Conservation (phyloP, 2,797 vertebrate genomes). For the Falco naumanni region DNA sequence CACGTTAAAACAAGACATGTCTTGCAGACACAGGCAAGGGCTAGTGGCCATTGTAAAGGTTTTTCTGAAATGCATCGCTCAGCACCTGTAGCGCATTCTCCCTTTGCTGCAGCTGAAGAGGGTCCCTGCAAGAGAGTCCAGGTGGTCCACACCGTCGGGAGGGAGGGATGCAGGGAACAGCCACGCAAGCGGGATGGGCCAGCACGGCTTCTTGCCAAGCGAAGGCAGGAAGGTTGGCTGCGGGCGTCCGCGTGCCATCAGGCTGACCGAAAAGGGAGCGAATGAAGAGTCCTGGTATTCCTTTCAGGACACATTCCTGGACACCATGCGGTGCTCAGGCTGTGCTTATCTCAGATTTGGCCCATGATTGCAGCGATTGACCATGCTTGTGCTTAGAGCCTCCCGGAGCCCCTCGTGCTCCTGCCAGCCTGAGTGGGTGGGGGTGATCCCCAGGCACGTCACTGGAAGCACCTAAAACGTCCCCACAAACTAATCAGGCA, state of each 20-base stretch:
- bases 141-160: fast-evolving
- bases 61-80: background rate
- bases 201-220: fast-evolving
- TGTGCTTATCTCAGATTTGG: background rate
- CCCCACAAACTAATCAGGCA: background rate
- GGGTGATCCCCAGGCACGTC: background rate
- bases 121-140: background rate
- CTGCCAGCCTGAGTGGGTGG: background rate
- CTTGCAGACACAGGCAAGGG: background rate
- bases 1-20: background rate
- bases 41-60: background rate
- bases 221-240: background rate
- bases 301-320: background rate
- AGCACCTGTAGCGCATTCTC: background rate
- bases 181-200: fast-evolving
- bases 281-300: background rate
- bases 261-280: background rate
- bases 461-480: background rate
- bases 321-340: background rate
- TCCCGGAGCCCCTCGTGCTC: background rate
- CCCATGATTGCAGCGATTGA: fast-evolving
- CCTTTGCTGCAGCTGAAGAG: background rate
- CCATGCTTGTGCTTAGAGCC: background rate
- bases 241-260: fast-evolving
- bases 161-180: fast-evolving